Evolutionary conservation across 2,113 vertebrate species (phyloP), one percentile per base, ranked within the genome.

Genomic region (Psittacula cyanocephala): DNA sequence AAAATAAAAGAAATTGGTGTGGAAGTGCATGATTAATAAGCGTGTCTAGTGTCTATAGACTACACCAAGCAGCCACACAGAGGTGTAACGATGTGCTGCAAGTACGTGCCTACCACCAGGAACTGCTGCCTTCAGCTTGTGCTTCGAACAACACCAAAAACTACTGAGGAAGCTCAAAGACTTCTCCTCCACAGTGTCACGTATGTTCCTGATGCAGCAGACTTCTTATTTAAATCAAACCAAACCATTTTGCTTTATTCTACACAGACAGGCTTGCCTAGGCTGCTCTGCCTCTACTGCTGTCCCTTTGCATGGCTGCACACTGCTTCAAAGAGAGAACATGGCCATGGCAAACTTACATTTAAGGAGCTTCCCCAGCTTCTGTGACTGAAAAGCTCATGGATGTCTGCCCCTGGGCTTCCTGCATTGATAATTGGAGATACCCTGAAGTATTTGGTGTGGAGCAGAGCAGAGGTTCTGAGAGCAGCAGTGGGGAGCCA

Each of bases 191-290:
- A 4, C 12, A 18, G 63, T 1, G 2, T 25, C 70, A 18, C 44
- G 20, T 2, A 2, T 0, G 7, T 5, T 52, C n/a, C 81, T 31
- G 35, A 57, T n/a, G 35, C 50, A 59, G 65, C 62, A 89, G 16
- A n/a, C 23, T 22, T 53, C 31, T 19, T 13, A 3, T 46, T 41
- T 24, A 8, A 89, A 72, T 14, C 44, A 41, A 35, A 27, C 20
- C 2, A 12, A 10, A 3, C 6, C 11, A 22, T 28, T 31, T 59
- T 29, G 44, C 60, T 60, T 68, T 37, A 50, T 3, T 15, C 31
- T 17, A 3, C 1, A 7, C 1, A 1, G 17, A 35, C 7, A 23
- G 16, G 9, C 23, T 33, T 20, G 24, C n/a, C n/a, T 37, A 29
- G 19, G 47, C 47, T 49, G 37, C 53, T 80, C 6, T 23, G 41